Conservation (phyloP, 92 coral and sea anemone genomes). For the Zoanthus solanderi region DNA sequence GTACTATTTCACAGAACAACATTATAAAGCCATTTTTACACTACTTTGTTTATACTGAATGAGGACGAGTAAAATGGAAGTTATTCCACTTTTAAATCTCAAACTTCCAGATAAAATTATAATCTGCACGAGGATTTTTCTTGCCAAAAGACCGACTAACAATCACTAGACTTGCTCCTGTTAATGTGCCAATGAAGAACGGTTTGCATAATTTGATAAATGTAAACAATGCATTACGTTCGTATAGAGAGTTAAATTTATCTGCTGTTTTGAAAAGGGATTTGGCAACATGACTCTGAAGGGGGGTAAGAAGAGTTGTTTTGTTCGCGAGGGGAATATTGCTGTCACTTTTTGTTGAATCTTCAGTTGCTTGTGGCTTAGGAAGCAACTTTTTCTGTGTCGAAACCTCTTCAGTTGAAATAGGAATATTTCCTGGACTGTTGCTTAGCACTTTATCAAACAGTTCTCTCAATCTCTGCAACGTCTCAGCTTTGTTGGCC, state of each 20-base stretch:
- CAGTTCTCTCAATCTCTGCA: not conserved
- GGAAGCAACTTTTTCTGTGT: not conserved
- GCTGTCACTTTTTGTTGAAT: not conserved
- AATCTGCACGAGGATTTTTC: not conserved
- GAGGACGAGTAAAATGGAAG: not conserved
- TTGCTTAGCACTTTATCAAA: not conserved
- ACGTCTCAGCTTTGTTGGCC: constrained; percentile 1
- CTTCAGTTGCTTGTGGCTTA: too few relatives aligned
- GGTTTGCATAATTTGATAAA: constrained; percentile 2
- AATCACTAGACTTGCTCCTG: constrained; percentile 32
- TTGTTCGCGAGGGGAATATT: not conserved
- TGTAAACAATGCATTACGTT: not conserved
- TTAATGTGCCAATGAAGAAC: constrained; percentile 5
- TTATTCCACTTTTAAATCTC: not conserved
- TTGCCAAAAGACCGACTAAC: not conserved
- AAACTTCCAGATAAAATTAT: not conserved
- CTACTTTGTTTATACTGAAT: not conserved
- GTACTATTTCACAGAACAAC: too few relatives aligned
- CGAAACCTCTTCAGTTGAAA: not conserved
- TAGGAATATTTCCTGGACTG: not conserved
- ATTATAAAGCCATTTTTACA: not conserved
- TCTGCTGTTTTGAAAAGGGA: constrained; percentile 1
- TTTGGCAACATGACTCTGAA: not conserved
- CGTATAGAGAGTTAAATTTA: not conserved
- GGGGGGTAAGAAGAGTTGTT: not conserved